Conservation (phyloP, 2,797 vertebrate genomes). For the Onychomys arenicola region DNA sequence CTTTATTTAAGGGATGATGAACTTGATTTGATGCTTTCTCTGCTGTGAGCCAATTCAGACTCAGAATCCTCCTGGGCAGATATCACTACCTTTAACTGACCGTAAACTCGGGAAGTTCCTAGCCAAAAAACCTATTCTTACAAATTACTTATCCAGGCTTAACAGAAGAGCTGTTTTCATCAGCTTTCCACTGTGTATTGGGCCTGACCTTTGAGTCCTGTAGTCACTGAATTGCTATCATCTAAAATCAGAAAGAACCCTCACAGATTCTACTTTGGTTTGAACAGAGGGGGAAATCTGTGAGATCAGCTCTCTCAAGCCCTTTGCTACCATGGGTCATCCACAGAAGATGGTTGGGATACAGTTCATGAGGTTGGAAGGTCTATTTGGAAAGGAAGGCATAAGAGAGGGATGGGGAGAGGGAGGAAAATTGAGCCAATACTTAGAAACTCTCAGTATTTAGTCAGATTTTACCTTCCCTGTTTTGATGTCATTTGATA, state of each 20-base stretch:
- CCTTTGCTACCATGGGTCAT: not conserved
- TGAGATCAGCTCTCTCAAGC: conserved; percentile 20
- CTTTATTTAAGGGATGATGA: conserved; percentile 81
- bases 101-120: conserved; percentile 68
- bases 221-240: conserved; percentile 17
- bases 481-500: not conserved
- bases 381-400: not conserved
- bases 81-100: conserved; percentile 62
- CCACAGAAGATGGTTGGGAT: not conserved
- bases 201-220: conserved; percentile 41
- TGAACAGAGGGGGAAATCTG: not conserved
- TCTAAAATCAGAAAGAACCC: not conserved
- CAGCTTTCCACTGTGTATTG: conserved; percentile 16
- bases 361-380: not conserved
- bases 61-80: conserved; percentile 55
- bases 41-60: conserved; percentile 60
- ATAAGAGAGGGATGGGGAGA: not conserved
- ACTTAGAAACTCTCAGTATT: not conserved
- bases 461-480: not conserved
- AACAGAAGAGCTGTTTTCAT: conserved; percentile 66
- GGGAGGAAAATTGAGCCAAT: not conserved
- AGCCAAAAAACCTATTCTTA: conserved; percentile 75
- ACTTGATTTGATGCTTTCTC: conserved; percentile 82
- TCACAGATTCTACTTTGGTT: not conserved
- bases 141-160: conserved; percentile 40